phyloP scores from a whole-genome alignment of 2,797 vertebrate genomes.

The Jordanella pulchra region DNA sequence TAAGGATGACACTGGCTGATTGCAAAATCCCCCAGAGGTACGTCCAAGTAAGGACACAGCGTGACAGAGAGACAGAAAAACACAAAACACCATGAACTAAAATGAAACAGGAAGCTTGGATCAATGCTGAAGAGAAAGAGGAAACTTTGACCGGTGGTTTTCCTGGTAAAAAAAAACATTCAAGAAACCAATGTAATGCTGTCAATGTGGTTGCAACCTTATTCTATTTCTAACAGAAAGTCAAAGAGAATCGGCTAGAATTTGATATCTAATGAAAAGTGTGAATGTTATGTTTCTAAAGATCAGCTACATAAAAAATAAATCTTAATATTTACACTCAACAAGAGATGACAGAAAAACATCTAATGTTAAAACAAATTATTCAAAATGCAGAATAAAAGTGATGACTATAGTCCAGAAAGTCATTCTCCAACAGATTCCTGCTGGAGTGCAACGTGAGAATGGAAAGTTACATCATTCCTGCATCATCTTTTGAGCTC shows the following conservation, averaged over 20 bases:
- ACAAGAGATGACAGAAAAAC: neutral
- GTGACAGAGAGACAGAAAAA: constrained; percentile 45
- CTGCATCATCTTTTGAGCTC: constrained; percentile 2
- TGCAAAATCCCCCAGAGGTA: constrained; percentile 59
- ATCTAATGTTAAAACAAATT: neutral
- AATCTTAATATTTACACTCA: neutral
- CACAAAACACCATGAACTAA: constrained; percentile 31
- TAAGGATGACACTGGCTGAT: constrained; percentile 61
- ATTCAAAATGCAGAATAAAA: neutral
- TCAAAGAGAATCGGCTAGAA: constrained; percentile 4
- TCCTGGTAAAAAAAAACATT: constrained; percentile 36
- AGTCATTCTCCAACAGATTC: neutral
- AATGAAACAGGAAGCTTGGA: constrained; percentile 55
- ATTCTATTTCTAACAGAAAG: constrained; percentile 30
- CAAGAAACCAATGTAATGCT: constrained; percentile 33
- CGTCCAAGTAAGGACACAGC: constrained; percentile 57
- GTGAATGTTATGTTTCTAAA: neutral
- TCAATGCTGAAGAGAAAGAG: constrained; percentile 27
- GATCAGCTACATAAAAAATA: neutral
- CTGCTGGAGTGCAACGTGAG: neutral
- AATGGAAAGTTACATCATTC: neutral
- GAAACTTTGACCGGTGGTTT: neutral
- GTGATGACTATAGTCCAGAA: neutral
- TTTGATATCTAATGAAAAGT: no score
- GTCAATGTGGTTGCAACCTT: constrained; percentile 35